phyloP scores from a whole-genome alignment of 2,113 vertebrate genomes.

The Castor canadensis region DNA sequence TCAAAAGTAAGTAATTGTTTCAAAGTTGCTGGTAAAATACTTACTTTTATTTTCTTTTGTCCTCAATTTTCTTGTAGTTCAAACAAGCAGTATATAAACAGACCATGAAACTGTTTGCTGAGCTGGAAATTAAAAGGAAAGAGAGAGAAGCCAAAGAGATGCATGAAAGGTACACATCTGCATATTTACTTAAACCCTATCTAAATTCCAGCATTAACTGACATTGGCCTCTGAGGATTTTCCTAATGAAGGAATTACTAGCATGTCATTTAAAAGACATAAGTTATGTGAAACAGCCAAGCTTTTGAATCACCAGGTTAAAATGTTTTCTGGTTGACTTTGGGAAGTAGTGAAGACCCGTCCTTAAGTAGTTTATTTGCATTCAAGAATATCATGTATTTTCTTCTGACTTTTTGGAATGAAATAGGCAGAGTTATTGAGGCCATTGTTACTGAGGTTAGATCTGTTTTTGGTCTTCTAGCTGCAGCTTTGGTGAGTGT shows the following conservation, averaged over 20 bases:
- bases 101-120: constrained; percentile 99
- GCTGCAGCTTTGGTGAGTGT: neutral
- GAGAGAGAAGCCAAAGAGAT: constrained; percentile 99
- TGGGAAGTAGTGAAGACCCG: neutral
- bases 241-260: neutral
- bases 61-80: constrained; percentile 88
- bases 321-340: neutral
- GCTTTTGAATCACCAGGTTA: neutral
- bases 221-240: neutral
- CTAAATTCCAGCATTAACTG: neutral
- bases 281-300: neutral
- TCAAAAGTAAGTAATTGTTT: neutral
- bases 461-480: too few relatives aligned
- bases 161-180: constrained; percentile 93
- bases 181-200: neutral
- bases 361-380: neutral
- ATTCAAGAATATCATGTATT: neutral
- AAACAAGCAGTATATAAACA: constrained; percentile 98
- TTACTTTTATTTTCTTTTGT: constrained; percentile 36
- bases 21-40: constrained; percentile 33
- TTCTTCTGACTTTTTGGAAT: constrained; percentile 31
- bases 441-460: neutral
- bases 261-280: neutral
- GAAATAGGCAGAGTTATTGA: neutral
- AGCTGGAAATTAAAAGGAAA: constrained; percentile 99